Conservation (phyloP, 2,797 vertebrate genomes). For the Hemitrygon akajei region DNA sequence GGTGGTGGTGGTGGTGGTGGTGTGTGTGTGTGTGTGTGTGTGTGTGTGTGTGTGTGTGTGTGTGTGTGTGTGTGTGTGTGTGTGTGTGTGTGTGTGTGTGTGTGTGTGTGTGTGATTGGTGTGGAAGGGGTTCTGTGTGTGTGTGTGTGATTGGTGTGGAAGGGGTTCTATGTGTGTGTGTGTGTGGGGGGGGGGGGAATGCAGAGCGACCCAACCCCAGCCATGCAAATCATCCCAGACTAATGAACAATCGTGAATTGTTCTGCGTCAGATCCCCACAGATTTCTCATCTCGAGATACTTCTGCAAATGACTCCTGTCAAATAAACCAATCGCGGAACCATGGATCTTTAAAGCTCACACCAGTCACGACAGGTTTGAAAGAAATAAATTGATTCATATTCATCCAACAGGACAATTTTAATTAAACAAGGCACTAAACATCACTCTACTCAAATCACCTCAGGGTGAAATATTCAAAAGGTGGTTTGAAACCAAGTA, state of each 20-base stretch:
- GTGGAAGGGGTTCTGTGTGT: no score
- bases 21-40: no score
- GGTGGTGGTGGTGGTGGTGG: no score
- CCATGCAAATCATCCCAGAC: no score
- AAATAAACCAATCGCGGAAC: not conserved
- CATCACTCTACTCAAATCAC: slow-evolving; percentile 15
- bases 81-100: no score
- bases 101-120: no score
- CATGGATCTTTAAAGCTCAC: not conserved
- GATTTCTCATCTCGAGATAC: not conserved
- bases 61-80: no score
- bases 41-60: no score
- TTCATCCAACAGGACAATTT: not conserved
- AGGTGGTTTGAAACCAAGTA: not conserved
- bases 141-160: no score
- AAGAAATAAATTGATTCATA: not conserved
- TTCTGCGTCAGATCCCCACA: not conserved
- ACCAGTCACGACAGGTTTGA: not conserved
- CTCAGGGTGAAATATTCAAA: not conserved
- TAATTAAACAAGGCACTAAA: slow-evolving; percentile 19
- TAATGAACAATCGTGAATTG: not conserved
- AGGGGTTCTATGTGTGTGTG: no score
- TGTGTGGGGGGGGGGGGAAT: no score
- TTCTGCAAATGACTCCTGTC: not conserved
- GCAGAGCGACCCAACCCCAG: no score